Base-by-base conservation (phyloP, 2,797 vertebrate genomes). In the Hylomyscus alleni region DNA sequence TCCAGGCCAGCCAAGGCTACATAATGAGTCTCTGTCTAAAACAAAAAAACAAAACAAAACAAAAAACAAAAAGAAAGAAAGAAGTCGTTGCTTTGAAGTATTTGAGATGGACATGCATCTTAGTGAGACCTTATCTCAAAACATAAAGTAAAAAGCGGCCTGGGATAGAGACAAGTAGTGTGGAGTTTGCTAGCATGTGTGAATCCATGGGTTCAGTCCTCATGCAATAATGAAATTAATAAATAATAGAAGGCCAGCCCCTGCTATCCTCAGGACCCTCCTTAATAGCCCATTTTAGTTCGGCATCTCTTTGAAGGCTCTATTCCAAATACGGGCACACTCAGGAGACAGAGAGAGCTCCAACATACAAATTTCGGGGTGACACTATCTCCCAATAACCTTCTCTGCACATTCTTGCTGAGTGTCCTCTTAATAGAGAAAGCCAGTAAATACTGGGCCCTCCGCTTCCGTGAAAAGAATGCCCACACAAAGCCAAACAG, bases 391-490 rank as follows among this genome's bases (percentile, higher is more conserved):
- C 5, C 3, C 26, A 65, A 82, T 19, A 73, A 15, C 34, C 4
- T 14, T 26, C n/a, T 34, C 40, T 62, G 73, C 29, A 56, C 54
- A 72, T 75, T 85, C 86, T 69, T 92, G 78, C 47, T 69, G 58
- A 47, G 26, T 92, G 47, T 9, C 60, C 75, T 95, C 40, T 90
- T 73, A 77, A 31, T 88, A 91, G 40, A 96, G 82, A 92, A 82
- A 87, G 83, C 78, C n/a, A 56, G 67, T 60, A 83, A 89, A 56
- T 50, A 34, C 2, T 69, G 14, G 22, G n/a, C 34, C 11, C 26
- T 84, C 76, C 73, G 75, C 47, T 82, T 40, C 22, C 54, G 40
- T 58, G n/a, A 15, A 58, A 81, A 82, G 54, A 26, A 82, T 58
- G 54, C 31, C 37, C 58, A 60, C 56, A 15, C n/a, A 60, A 60